A percentile compares a stretch with the other conserved stretches of the same genome.
phyloP scores from a whole-genome alignment of 2,888 invertebrate genomes.

The Idaea aversata region DNA sequence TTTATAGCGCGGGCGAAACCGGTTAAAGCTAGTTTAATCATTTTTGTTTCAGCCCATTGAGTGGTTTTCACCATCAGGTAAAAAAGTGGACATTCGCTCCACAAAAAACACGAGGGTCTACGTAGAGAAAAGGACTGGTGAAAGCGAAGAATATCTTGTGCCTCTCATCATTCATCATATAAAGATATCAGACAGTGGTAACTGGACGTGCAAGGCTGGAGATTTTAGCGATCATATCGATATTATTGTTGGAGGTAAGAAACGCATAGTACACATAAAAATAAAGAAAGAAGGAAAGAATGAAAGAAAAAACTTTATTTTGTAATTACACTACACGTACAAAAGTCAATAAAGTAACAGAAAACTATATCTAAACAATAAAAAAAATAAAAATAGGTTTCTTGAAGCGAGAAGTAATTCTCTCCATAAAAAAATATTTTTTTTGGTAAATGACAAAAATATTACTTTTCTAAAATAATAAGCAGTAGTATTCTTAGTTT shows the following conservation, averaged over 20 bases:
- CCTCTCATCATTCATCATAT: slow-evolving; percentile 59
- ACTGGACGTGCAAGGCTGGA: slow-evolving; percentile 70
- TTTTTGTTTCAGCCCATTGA: slow-evolving; percentile 54
- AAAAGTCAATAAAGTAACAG: too few relatives aligned
- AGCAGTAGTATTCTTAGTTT: too few relatives aligned
- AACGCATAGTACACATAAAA: slow-evolving; percentile 5
- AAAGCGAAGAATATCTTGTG: slow-evolving; percentile 32
- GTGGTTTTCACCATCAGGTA: slow-evolving; percentile 55
- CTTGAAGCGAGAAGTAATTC: too few relatives aligned
- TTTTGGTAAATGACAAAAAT: too few relatives aligned
- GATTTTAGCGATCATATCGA: slow-evolving; percentile 53
- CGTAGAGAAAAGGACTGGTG: slow-evolving; percentile 47
- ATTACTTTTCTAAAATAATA: too few relatives aligned
- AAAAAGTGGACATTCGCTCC: slow-evolving; percentile 47
- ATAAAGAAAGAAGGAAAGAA: too few relatives aligned
- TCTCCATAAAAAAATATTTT: too few relatives aligned
- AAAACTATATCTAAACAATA: too few relatives aligned
- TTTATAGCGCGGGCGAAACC: too few relatives aligned
- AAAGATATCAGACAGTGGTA: slow-evolving; percentile 57
- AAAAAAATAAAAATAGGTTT: too few relatives aligned
- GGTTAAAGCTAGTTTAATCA: neutral
- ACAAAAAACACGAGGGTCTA: slow-evolving; percentile 53
- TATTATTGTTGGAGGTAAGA: slow-evolving; percentile 63
- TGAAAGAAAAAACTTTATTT: too few relatives aligned
- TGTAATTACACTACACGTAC: too few relatives aligned